Conservation (phyloP, 2,113 vertebrate species). For the Ardeotis arabs region DNA sequence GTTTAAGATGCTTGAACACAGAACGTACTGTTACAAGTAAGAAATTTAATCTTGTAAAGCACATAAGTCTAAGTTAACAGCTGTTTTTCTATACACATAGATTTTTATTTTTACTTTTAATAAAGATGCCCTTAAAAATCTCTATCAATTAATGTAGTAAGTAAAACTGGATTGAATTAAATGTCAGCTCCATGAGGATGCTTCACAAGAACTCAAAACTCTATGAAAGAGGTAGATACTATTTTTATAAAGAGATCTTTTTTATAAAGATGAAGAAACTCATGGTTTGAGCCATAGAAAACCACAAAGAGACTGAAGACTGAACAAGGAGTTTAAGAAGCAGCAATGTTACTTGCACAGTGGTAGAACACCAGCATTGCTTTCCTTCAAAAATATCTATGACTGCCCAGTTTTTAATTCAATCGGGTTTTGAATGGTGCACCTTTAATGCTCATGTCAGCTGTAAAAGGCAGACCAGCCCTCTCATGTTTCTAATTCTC, state of each 20-base stretch:
- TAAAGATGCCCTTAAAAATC: background rate
- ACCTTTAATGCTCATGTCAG: background rate
- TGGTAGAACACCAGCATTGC: background rate
- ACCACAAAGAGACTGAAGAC: background rate
- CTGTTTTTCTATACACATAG: background rate
- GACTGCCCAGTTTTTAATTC: background rate
- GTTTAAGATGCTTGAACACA: background rate
- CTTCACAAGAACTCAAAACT: background rate
- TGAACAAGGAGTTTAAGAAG: background rate
- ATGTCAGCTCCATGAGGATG: background rate
- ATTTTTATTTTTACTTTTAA: background rate
- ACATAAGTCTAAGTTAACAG: background rate
- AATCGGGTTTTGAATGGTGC: background rate
- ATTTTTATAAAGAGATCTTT: background rate
- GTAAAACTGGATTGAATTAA: background rate
- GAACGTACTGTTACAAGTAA: background rate
- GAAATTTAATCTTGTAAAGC: background rate
- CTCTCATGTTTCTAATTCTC: background rate
- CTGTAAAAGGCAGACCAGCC: background rate
- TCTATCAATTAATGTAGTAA: background rate
- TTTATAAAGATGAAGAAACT: background rate
- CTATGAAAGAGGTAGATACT: background rate
- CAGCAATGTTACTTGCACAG: background rate
- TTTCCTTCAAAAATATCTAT: background rate
- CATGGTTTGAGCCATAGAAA: background rate